Evolutionary conservation across 2,113 vertebrate genomes (phyloP).

Genomic region (Steatornis caripensis): DNA sequence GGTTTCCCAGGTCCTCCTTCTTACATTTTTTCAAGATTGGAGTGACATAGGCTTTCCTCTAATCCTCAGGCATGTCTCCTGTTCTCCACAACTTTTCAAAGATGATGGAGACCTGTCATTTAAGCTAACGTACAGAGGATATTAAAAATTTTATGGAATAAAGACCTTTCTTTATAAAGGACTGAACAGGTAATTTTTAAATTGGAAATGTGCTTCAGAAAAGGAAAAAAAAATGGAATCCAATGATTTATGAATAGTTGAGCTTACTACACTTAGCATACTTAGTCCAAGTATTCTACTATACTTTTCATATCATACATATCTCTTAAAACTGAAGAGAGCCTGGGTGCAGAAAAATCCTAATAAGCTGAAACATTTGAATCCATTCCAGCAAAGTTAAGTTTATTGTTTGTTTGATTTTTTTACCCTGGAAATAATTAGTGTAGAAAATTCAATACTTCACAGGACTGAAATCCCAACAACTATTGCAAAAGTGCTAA

Average conservation of each 20-base stretch:
- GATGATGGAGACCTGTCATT: no score
- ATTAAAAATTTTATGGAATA: not conserved
- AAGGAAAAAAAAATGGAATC: not conserved
- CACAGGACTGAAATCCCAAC: not conserved
- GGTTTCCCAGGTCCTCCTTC: no score
- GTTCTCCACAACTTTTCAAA: no score
- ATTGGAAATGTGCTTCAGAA: not conserved
- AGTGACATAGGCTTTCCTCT: no score
- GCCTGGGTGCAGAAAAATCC: not conserved
- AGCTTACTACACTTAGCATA: not conserved
- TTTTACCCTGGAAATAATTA: not conserved
- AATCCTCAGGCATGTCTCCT: no score
- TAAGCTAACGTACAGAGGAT: not conserved
- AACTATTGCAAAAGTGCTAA: not conserved
- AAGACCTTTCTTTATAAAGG: not conserved
- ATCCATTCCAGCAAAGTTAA: not conserved
- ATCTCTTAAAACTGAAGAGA: not conserved
- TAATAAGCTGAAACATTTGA: not conserved
- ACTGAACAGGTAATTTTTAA: not conserved
- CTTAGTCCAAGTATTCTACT: not conserved
- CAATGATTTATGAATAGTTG: not conserved
- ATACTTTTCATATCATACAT: not conserved
- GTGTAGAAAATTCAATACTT: not conserved
- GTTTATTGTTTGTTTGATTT: not conserved
- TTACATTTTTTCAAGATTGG: no score